Evolutionary conservation across 2,113 vertebrate species (phyloP), one percentile per base, ranked within the genome.

Genomic region (Perca schrenkii): DNA sequence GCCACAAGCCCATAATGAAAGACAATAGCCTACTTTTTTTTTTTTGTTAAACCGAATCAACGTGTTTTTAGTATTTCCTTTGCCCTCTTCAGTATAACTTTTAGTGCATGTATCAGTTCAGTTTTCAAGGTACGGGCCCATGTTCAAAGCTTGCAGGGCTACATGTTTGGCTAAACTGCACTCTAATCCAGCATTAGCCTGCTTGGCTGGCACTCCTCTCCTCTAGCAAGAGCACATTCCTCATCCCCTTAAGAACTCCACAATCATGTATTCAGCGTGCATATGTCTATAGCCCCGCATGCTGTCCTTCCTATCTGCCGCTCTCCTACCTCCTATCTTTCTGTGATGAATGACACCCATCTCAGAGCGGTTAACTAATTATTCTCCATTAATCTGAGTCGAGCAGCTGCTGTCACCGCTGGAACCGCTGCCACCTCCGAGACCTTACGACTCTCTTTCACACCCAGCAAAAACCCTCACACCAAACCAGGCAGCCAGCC

Each of bases 321-420:
- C 69, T 72, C 25, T 73, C 64, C 72, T 70, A n/a, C 62, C 47
- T 47, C 22, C 76, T 64, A 57, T 84, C 80, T 60, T 2, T 43
- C 63, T 40, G 57, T 93, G 91, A 94, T 90, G 83, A 92, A 92
- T 84, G 91, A 87, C 91, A 93, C 86, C 89, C 86, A 83, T 94
- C 89, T 73, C 74, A 36, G 71, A 70, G 76, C 62, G 17, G 73
- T 75, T 75, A 61, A 77, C 91, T 92, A 93, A 94, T 93, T 87
- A 95, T 90, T 92, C 86, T 88, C 82, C 83, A 93, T 93, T 93
- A 93, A 92, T 93, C 91, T 82, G 72, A 84, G 80, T 69, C 21
- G 49, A 89, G 85, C 34, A 64, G 57, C 75, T 58, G 72, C 88
- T 87, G 91, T 92, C 92, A 87, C 43, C 21, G 16, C 73, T 16